Conservation (phyloP, 2,797 vertebrate species). For the Hippopotamyrus pictus region DNA sequence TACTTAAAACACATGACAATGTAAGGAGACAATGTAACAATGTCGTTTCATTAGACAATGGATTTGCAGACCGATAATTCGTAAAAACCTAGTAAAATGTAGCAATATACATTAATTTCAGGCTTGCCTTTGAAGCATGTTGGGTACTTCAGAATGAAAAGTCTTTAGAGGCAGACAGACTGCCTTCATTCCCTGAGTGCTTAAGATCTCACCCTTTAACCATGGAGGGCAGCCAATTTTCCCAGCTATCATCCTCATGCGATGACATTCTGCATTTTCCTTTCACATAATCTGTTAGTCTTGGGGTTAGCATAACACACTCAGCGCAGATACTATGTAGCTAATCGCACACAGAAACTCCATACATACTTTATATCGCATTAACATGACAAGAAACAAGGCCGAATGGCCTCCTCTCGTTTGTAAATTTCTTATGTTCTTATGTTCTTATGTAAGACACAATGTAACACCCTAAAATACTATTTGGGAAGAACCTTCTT, state of each 20-base stretch:
- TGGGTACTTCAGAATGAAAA: neutral
- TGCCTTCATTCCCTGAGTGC: neutral
- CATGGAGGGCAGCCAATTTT: constrained; percentile 47
- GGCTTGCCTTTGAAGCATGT: neutral
- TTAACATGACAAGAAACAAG: neutral
- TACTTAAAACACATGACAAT: neutral
- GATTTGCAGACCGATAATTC: neutral
- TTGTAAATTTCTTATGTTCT: too few relatives aligned
- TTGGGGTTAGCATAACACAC: neutral
- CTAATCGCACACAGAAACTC: neutral
- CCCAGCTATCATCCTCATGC: constrained; percentile 39
- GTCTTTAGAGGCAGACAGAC: neutral
- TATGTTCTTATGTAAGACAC: too few relatives aligned
- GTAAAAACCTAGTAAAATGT: neutral
- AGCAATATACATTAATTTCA: neutral
- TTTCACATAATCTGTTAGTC: neutral
- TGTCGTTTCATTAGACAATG: neutral
- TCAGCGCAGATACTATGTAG: neutral
- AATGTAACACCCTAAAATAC: neutral
- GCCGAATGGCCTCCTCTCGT: too few relatives aligned
- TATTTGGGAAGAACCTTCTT: neutral
- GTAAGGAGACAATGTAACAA: neutral
- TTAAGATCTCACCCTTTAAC: constrained; percentile 29
- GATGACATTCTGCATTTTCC: neutral
- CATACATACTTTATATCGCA: neutral